Evolutionary conservation across 2,888 invertebrate species (phyloP).

Genomic region (Yponomeuta evonymella): DNA sequence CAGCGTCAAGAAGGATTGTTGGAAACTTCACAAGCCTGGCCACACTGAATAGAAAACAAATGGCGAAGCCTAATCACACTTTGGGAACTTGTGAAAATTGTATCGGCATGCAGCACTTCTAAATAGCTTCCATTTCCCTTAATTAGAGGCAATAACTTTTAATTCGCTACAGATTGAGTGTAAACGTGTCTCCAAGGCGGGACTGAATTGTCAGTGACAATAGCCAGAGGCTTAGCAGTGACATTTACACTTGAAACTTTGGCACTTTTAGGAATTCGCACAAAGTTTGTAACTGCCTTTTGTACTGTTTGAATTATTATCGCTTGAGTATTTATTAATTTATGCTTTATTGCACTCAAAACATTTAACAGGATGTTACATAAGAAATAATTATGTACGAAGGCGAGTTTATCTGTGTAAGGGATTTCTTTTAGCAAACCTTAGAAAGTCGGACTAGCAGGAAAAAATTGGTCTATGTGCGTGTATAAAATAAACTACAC

Average conservation of each 20-base stretch:
- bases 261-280: neutral
- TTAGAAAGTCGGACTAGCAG: too few relatives aligned
- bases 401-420: too few relatives aligned
- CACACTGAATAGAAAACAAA: conserved; percentile 14
- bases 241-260: neutral
- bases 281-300: neutral
- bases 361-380: too few relatives aligned
- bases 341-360: too few relatives aligned
- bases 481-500: too few relatives aligned
- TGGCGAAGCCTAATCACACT: conserved; percentile 5
- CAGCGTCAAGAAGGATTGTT: neutral
- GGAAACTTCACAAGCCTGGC: conserved; percentile 1
- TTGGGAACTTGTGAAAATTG: neutral
- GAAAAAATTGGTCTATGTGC: too few relatives aligned
- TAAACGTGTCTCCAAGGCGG: neutral
- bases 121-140: neutral
- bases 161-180: neutral
- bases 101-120: neutral
- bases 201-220: neutral
- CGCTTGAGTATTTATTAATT: neutral
- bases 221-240: neutral
- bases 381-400: too few relatives aligned
- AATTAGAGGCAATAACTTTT: neutral
- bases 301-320: neutral
- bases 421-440: too few relatives aligned